Evolutionary conservation across 2,797 vertebrate genomes (phyloP).

Genomic region (Oreochromis mossambicus): DNA sequence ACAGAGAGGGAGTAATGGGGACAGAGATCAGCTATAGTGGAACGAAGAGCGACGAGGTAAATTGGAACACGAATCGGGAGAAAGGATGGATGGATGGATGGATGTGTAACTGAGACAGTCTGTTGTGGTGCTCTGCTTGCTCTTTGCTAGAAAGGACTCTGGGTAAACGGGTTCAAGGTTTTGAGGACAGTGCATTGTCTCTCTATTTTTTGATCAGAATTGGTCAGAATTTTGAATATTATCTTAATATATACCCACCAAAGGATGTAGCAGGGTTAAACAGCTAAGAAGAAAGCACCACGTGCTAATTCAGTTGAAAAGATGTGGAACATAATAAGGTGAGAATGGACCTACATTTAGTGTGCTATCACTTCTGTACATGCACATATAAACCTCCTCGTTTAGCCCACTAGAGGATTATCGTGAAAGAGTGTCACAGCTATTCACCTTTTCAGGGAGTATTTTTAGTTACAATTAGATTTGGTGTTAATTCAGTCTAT

Average conservation of each 20-base stretch:
- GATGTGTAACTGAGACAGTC: background rate
- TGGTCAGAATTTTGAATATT: background rate
- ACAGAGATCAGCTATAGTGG: constrained; percentile 16
- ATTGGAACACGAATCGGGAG: constrained; percentile 20
- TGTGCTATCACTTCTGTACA: background rate
- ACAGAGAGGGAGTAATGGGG: constrained; percentile 31
- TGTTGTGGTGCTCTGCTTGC: constrained; percentile 7
- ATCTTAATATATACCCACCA: background rate
- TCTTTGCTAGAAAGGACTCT: constrained; percentile 18
- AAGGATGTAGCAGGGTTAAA: background rate
- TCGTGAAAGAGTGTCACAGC: background rate
- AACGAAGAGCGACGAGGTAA: constrained; percentile 26
- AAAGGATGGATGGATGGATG: background rate
- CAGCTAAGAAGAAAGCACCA: background rate
- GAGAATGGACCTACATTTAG: background rate
- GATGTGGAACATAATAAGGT: background rate
- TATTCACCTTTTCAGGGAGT: constrained; percentile 32
- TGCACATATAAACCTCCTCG: constrained; percentile 5
- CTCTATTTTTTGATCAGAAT: background rate
- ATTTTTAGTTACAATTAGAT: constrained; percentile 39
- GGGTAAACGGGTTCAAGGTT: constrained; percentile 35
- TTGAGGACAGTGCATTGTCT: constrained; percentile 14
- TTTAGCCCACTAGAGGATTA: constrained; percentile 15
- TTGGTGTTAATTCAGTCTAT: background rate
- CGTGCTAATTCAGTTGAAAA: background rate